These are phyloP conservation scores for Mormyrus iriodes DNA, from an alignment of 2,113 vertebrate species.

Conservation along the genomic window DNA sequence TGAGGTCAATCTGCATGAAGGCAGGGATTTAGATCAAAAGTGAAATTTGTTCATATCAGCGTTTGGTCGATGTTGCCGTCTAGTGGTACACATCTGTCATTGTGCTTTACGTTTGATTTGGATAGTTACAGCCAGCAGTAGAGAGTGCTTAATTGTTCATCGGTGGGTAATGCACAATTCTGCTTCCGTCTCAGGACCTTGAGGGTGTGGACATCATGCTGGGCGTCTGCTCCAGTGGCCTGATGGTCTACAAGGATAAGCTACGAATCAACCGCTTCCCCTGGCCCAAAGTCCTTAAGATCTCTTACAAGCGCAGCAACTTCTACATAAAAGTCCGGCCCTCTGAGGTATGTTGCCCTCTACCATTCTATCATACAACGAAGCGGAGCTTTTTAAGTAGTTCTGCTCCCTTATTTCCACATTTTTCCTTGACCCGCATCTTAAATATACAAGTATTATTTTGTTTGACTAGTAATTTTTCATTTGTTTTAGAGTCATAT, in stretches of 20 bases:
- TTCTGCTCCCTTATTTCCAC: neutral
- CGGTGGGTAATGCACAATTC: neutral
- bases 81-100: constrained; percentile 29
- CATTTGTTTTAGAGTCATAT: neutral
- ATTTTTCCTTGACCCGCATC: neutral
- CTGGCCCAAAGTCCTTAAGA: constrained; percentile 97
- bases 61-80: constrained; percentile 24
- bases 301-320: constrained; percentile 95
- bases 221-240: constrained; percentile 90
- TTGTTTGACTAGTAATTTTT: neutral
- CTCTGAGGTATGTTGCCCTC: constrained; percentile 68
- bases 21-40: constrained; percentile 40
- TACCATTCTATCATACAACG: neutral
- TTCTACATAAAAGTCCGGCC: constrained; percentile 97
- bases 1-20: constrained; percentile 52
- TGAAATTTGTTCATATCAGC: neutral
- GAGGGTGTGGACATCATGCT: constrained; percentile 93
- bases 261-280: constrained; percentile 96
- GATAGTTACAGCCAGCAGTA: neutral
- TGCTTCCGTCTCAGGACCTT: constrained; percentile 67
- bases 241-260: constrained; percentile 96
- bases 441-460: neutral
- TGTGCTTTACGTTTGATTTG: neutral
- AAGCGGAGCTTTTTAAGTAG: neutral
- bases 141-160: neutral